Evolutionary conservation across 2,888 invertebrate species (phyloP).

Genomic region (Cyclophora albipunctata): DNA sequence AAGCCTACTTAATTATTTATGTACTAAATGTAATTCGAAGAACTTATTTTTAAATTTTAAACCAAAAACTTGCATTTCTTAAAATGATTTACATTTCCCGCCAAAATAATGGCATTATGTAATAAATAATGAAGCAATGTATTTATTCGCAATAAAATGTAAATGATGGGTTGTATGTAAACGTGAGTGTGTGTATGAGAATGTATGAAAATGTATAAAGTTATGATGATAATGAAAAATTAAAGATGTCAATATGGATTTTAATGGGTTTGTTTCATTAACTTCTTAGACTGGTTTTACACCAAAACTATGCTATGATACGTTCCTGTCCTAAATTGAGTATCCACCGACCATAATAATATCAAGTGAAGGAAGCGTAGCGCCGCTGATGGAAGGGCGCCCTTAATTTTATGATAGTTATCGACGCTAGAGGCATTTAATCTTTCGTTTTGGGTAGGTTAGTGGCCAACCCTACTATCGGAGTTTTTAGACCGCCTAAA

Average conservation of each 20-base stretch:
- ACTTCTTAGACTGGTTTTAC: neutral
- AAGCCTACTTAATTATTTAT: neutral
- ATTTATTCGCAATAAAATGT: constrained; percentile 69
- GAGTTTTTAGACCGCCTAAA: too few species aligned
- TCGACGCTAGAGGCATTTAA: too few species aligned
- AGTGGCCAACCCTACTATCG: too few species aligned
- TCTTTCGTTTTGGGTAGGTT: too few species aligned
- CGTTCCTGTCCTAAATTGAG: neutral
- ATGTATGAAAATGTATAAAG: constrained; percentile 49
- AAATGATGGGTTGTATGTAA: constrained; percentile 47
- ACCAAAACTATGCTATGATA: neutral
- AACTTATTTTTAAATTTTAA: neutral
- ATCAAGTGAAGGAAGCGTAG: neutral
- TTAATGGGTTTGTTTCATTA: constrained; percentile 39
- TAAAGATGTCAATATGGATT: constrained; percentile 66
- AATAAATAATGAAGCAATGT: constrained; percentile 47
- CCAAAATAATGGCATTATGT: constrained; percentile 7
- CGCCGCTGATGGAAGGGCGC: too few species aligned
- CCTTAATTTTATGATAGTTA: too few species aligned
- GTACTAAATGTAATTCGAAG: neutral
- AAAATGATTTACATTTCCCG: neutral
- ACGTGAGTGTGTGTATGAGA: constrained; percentile 53
- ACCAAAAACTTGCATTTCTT: constrained; percentile 1
- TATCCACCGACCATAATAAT: neutral
- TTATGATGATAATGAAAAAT: constrained; percentile 51